Evolutionary conservation across 2,113 vertebrate genomes (phyloP), one percentile per base, ranked within the genome.

Genomic region (Rhodinocichla rosea): DNA sequence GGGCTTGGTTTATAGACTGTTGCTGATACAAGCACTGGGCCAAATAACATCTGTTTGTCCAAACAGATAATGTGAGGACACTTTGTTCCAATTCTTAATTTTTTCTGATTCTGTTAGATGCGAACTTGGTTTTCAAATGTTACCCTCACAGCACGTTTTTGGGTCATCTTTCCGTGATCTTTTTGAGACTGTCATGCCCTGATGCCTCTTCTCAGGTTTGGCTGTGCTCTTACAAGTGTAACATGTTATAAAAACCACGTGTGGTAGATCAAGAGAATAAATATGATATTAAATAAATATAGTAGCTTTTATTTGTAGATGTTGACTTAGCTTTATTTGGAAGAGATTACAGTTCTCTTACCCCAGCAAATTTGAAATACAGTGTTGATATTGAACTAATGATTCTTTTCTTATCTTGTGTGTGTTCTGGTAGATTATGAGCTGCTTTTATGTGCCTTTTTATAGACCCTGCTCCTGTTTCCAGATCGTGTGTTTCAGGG

Each of bases 181-280:
- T 32, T 42, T 32, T n/a, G 21, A 57, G 26, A 9, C 15, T 35
- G 5, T 28, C 5, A 1, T 59, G 20, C 14, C 2, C 0, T 52
- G 62, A 10, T 40, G 47, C 24, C 4, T 39, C 37, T 28, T 68
- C 57, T 70, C 49, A 56, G 62, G 39, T 47, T 39, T 60, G 27
- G 10, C 68, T 47, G 40, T 30, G 18, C 24, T 52, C 17, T 50
- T 68, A 10, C 68, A 67, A 39, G 21, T 19, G 19, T 11, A 24
- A 4, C 0, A 0, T 11, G 0, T 24, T 33, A 30, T 28, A n/a
- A 80, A 65, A 12, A 0, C 0, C 18, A 24, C 1, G 1, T 28
- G 22, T 0, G 5, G 27, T 6, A 68, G 47, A 56, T 44, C 45
- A 80, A 80, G 49, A 56, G 40, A 28, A 23, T 49, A 69, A 90